Evolutionary conservation across 1,140 invertebrate species (phyloP), one percentile per base, ranked within the genome.

Genomic region (Eriosoma lanigerum): DNA sequence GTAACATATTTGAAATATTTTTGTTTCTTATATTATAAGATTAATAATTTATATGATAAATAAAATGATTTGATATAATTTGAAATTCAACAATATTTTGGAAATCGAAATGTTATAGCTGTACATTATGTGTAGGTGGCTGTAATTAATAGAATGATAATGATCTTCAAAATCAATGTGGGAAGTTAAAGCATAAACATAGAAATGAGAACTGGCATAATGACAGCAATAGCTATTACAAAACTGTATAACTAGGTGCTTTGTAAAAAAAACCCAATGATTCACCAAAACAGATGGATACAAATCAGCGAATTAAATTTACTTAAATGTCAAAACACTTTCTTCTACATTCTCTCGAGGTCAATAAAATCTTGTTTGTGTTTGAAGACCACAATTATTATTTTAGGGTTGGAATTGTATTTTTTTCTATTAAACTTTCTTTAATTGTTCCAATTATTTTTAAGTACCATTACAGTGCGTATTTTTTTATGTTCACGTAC

Each of bases 131-230:
- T 24, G 13, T 26, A 26, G 56, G 56, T 21, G 21, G 26, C 12
- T 62, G 32, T 38, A 9, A 62, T 46, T 68, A 68, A 46, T 46
- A 46, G 44, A 17, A 68, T 46, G n/a, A 68, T 44, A 24, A 68
- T 46, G 64, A 68, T 46, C 64, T 68, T 68, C 32, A 21, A 68
- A 68, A 68, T 24, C 64, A 46, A 68, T 21, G 64, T 68, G 64
- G 38, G 64, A 68, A 68, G 64, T 68, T 68, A 46, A 60, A 64
- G 17, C 19, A n/a, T 64, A 38, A 4, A 10, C 64, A 24, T 46
- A 21, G 38, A 68, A 68, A 68, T n/a, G n/a, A 68, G 64, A 68
- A 68, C 38, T 4, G 38, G 24, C 38, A 68, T 24, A 46, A 68
- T n/a, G 8, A 38, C 32, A 8, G 46, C 21, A 46, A 68, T 19